Evolutionary conservation across 2,797 vertebrate species (phyloP).

Genomic region (Diplodus sargus): DNA sequence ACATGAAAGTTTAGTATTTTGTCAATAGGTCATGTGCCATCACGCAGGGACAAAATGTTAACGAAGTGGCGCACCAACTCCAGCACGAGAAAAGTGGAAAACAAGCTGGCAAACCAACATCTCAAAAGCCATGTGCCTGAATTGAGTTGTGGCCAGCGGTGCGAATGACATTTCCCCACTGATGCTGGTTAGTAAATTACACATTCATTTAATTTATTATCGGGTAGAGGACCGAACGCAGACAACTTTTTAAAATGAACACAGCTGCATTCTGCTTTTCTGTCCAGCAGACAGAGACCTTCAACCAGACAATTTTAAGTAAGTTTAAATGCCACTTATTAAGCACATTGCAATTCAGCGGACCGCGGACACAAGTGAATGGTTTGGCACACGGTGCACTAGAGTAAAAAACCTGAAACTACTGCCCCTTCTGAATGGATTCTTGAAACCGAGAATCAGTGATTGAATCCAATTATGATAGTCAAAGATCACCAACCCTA

Average conservation of each 20-base stretch:
- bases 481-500: not conserved
- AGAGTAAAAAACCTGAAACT: not conserved
- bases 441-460: not conserved
- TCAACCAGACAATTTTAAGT: not conserved
- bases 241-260: not conserved
- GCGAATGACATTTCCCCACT: not conserved
- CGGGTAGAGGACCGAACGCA: not conserved
- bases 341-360: not conserved
- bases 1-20: slow-evolving; percentile 13
- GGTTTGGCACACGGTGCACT: not conserved
- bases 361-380: not conserved
- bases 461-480: not conserved
- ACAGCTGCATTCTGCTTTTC: not conserved
- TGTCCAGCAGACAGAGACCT: not conserved
- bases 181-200: not conserved
- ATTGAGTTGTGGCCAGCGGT: not conserved
- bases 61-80: no score
- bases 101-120: not conserved
- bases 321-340: not conserved
- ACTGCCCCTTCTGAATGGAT: not conserved
- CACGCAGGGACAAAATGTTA: not conserved
- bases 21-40: not conserved
- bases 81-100: no score
- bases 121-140: not conserved
- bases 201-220: not conserved